Evolutionary conservation across 2,888 invertebrate species (phyloP).

Genomic region (Acanthosoma haemorrhoidale): DNA sequence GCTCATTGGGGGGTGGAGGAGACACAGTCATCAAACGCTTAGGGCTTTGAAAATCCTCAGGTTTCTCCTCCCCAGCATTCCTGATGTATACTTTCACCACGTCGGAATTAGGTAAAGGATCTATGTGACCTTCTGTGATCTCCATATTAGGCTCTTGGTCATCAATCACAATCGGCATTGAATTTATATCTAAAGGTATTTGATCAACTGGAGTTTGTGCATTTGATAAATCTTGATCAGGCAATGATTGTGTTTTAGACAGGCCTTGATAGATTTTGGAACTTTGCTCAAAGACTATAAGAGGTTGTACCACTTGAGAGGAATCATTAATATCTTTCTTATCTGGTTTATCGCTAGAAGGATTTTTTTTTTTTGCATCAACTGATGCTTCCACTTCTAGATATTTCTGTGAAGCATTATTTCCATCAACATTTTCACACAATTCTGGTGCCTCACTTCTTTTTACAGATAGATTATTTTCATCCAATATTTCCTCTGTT

Average conservation of each 20-base stretch:
- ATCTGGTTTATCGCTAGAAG: no score
- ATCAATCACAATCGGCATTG: slow-evolving; percentile 69
- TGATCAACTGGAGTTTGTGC: background rate
- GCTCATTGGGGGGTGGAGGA: background rate
- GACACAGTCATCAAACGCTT: background rate
- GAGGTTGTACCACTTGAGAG: no score
- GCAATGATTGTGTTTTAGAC: background rate
- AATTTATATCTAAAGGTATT: slow-evolving; percentile 52
- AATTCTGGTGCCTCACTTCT: no score
- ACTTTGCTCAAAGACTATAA: no score
- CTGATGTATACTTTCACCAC: background rate
- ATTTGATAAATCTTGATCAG: slow-evolving; percentile 46
- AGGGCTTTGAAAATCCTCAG: background rate
- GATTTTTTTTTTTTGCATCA: no score
- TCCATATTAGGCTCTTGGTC: slow-evolving; percentile 51
- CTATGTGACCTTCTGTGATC: background rate
- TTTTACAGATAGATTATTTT: no score
- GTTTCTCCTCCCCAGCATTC: background rate
- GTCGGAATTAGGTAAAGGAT: slow-evolving; percentile 11
- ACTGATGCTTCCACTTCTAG: no score
- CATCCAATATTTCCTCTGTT: background rate
- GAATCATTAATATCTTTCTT: no score
- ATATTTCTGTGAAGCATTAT: no score
- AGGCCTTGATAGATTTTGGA: no score
- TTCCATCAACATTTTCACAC: no score